Percentiles rank a stretch among this genome's conserved stretches.
Conservation (phyloP, 2,113 vertebrate species). For the Crocuta crocuta region DNA sequence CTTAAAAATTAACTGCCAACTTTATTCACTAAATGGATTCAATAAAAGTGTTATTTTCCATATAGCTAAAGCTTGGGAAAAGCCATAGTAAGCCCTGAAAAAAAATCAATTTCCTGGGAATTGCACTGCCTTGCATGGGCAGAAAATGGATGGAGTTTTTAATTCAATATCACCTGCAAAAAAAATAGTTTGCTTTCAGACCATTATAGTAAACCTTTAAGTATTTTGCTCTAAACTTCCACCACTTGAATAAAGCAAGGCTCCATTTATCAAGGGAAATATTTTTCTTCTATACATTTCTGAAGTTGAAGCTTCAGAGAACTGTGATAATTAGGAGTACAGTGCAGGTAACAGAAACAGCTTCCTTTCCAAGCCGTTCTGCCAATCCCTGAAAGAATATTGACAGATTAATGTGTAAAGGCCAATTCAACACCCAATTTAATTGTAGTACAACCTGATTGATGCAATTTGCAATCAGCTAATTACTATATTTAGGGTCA, state of each 20-base stretch:
- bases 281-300: constrained; percentile 63
- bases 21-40: constrained; percentile 70
- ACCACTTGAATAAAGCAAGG: constrained; percentile 18
- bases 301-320: constrained; percentile 67
- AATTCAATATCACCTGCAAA: constrained; percentile 80
- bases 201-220: constrained; percentile 74
- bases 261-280: constrained; percentile 73
- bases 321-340: constrained; percentile 68
- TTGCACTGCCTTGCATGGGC: constrained; percentile 63
- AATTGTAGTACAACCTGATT: constrained; percentile 63
- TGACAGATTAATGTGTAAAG: constrained; percentile 51
- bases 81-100: constrained; percentile 72
- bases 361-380: constrained; percentile 19
- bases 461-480: constrained; percentile 56
- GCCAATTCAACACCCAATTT: constrained; percentile 54
- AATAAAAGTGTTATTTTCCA: constrained; percentile 67
- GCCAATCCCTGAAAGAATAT: constrained; percentile 24
- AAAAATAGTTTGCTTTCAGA: constrained; percentile 70
- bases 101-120: constrained; percentile 77
- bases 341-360: constrained; percentile 11
- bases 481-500: constrained; percentile 49
- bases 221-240: constrained; percentile 69
- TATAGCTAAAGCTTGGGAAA: constrained; percentile 73
- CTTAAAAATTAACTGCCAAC: constrained; percentile 76
- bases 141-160: constrained; percentile 78